A percentile compares a stretch with the other conserved stretches of the same genome.
These are phyloP conservation scores for Capromys pilorides DNA, from an alignment of 2,797 vertebrate genomes.

Conservation along the genomic window DNA sequence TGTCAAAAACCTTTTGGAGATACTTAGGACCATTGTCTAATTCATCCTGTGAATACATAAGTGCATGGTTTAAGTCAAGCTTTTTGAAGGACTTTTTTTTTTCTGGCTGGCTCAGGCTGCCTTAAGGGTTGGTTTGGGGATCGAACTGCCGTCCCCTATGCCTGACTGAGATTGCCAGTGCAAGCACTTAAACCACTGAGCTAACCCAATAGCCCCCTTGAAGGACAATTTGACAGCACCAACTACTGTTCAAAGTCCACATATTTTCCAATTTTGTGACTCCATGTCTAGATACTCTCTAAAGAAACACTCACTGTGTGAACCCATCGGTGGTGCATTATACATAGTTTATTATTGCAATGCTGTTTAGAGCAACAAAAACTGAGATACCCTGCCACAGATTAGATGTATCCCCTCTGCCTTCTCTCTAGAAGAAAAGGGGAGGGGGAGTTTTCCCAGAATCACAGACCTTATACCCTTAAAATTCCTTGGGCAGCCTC, in stretches of 20 bases:
- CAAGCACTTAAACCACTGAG: too few relatives aligned
- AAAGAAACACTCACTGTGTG: neutral
- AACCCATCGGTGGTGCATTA: neutral
- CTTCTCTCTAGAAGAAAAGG: slow-evolving; percentile 10
- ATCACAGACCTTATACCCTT: neutral
- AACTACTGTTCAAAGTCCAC: slow-evolving; percentile 28
- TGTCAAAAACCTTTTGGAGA: too few relatives aligned
- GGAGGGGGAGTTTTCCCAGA: neutral
- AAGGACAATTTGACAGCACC: neutral
- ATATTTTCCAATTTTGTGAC: slow-evolving; percentile 10
- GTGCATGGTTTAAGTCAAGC: neutral
- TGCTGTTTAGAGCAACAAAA: slow-evolving; percentile 30
- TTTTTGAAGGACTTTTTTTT: neutral
- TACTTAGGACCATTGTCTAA: too few relatives aligned
- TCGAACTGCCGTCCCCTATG: too few relatives aligned
- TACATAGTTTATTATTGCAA: neutral
- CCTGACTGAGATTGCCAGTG: too few relatives aligned
- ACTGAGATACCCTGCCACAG: neutral
- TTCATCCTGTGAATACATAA: too few relatives aligned
- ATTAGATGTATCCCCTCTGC: neutral
- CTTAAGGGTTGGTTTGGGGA: too few relatives aligned
- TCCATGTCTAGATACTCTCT: neutral
- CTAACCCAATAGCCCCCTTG: neutral
- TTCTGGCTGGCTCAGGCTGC: too few relatives aligned
- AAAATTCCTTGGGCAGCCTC: neutral